Evolutionary conservation across 92 coral and sea anemone genomes (phyloP), one percentile per base, ranked within the genome.

Genomic region (Epizoanthus fatuus): DNA sequence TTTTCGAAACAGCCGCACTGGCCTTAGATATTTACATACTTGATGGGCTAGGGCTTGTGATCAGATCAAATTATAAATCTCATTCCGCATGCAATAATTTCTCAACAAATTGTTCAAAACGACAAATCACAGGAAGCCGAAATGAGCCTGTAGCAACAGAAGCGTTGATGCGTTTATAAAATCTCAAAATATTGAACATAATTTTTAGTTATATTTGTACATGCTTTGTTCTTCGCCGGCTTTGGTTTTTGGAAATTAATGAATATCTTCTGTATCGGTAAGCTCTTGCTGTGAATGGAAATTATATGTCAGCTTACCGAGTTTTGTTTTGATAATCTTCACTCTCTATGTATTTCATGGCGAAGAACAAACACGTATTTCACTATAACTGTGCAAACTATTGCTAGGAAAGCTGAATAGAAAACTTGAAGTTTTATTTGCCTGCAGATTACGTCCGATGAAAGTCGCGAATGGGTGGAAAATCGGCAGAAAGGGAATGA

Each of bases 381-480:
- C 12, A 49, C 53, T 49, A 7, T 49, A 49, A 49, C 7, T 47
- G 75, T 70, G 57, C 15, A 60, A 40, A 42, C 55, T 57, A 20
- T 47, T 20, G 54, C 40, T 47, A 72, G 15, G 44, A 66, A 66
- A 66, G 29, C 40, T 66, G 72, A 66, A 66, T 14, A 66, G 72
- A 37, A 64, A 66, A 66, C 38, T 66, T 72, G 39, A 77, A 60
- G 35, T 59, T 59, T 62, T 77, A 60, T 77, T 77, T 77, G 25
- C 20, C 38, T 60, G 55, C 82, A 77, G 82, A 44, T 77, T 60
- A 77, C 63, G 20, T 38, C 5, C 12, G 39, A 19, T 58, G 82
- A 44, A 42, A 19, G 22, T 60, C 4, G 49, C 69, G 69, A 32
- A 44, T 40, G 62, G 82, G 69, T 60, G 69, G 58, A 58, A 60